Base-by-base conservation (phyloP, 2,113 vertebrate species). In the Oncorhynchus tshawytscha region DNA sequence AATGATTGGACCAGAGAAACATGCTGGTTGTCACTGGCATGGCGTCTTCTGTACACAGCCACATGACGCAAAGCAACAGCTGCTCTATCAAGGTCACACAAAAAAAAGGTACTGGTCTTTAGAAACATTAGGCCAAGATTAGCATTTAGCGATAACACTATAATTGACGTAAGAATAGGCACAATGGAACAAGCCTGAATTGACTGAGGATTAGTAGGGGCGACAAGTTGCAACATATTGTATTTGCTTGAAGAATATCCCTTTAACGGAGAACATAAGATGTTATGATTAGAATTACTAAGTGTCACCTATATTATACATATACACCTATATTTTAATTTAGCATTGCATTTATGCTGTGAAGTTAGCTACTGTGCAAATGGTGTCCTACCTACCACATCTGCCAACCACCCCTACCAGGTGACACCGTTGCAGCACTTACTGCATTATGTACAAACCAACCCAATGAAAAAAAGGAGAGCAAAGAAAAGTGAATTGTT, bases 381-480 rank as follows among this genome's bases (percentile, higher is more conserved):
- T 60, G 59, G 59, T 60, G 0, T 20, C n/a, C 16, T 22, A 22
- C n/a, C 4, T 8, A 5, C 8, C 59, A 20, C 59, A 60, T n/a
- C 20, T n/a, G 59, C 59, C n/a, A n/a, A 5, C 20, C 59, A 60
- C n/a, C 20, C 1, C 20, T n/a, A 57, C 51, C 11, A 60, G n/a
- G 20, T n/a, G 59, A 60, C 59, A 60, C 59, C n/a, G 16, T 60
- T 1, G 3, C 18, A 57, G 11, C 51, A 57, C 51, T 57, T 57
- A 0, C 0, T 57, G 54, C 3, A 62, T 24, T 62, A n/a, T 22
- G 6, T 18, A 54, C 51, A 54, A 5, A 54, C 59, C 13, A 51
- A 57, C 22, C 34, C 4, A 20, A 49, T 68, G 20, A 66, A 76
- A 71, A 71, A 27, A 45, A 71, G 11, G 13, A 29, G 69, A 70